Conservation (phyloP, 2,888 invertebrate species). For the Chrysomela aeneicollis region DNA sequence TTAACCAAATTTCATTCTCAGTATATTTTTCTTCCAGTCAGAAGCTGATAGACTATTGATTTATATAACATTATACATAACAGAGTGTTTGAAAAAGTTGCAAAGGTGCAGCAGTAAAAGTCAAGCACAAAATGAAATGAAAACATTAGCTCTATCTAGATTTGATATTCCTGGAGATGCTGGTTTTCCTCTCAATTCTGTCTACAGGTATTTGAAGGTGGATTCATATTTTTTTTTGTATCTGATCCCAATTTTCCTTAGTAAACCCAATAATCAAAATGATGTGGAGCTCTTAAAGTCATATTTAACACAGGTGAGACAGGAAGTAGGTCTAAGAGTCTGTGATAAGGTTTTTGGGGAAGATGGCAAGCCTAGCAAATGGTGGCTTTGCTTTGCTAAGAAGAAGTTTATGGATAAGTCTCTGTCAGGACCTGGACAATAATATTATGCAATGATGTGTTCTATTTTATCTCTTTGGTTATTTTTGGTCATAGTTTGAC, state of each 20-base stretch:
- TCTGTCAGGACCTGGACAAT: constrained; percentile 87
- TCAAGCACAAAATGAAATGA: constrained; percentile 95
- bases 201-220: constrained; percentile 40
- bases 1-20: not conserved
- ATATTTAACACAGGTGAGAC: constrained; percentile 92
- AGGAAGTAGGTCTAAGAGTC: constrained; percentile 92
- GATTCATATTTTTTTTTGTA: not conserved
- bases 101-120: constrained; percentile 90
- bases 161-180: constrained; percentile 97
- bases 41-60: constrained; percentile 96
- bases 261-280: constrained; percentile 77
- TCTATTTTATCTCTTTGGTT: not conserved
- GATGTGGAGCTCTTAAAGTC: constrained; percentile 92
- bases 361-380: constrained; percentile 96
- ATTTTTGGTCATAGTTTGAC: not conserved
- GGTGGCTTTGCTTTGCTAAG: constrained; percentile 99
- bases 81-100: constrained; percentile 94
- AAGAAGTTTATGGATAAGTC: constrained; percentile 99
- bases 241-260: constrained; percentile 52
- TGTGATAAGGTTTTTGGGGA: constrained; percentile 92
- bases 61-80: constrained; percentile 96
- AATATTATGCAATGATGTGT: constrained; percentile 4
- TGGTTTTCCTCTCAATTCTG: constrained; percentile 75
- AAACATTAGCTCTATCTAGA: constrained; percentile 90
- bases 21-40: constrained; percentile 69